These are phyloP conservation scores for Hydrotaea diabolus DNA, from an alignment of 2,888 invertebrate genomes.

Conservation along the genomic window DNA sequence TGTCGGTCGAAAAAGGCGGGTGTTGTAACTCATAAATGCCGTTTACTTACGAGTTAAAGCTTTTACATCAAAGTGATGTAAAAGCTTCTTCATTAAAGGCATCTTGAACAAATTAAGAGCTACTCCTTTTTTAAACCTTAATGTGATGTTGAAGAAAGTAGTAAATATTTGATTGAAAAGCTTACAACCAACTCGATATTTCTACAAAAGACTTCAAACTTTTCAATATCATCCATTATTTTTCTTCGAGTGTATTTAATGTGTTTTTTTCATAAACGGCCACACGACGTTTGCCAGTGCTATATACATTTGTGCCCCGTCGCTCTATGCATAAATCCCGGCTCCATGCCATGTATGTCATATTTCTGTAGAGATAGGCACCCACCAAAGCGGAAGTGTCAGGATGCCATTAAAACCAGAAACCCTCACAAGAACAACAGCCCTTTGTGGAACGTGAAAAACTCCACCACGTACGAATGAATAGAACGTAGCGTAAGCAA, in stretches of 20 bases:
- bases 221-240: background rate
- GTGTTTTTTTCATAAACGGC: background rate
- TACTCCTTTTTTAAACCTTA: too few species aligned
- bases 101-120: too few species aligned
- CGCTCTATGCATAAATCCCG: conserved; percentile 52
- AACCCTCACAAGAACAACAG: conserved; percentile 33
- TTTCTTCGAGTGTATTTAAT: conserved; percentile 16
- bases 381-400: conserved; percentile 66
- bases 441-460: conserved; percentile 3
- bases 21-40: too few species aligned
- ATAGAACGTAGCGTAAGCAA: conserved; percentile 17
- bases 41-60: too few species aligned
- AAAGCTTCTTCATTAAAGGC: too few species aligned
- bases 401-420: conserved; percentile 65
- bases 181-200: too few species aligned
- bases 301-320: background rate
- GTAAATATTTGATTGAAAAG: too few species aligned
- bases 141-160: too few species aligned
- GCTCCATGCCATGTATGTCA: conserved; percentile 58
- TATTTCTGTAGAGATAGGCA: conserved; percentile 61
- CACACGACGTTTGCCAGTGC: background rate
- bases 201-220: too few species aligned
- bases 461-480: conserved; percentile 1
- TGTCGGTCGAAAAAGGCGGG: too few species aligned
- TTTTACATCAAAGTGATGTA: too few species aligned